Base-by-base conservation (phyloP, 2,113 vertebrate species). In the Neodon shergylaensis region DNA sequence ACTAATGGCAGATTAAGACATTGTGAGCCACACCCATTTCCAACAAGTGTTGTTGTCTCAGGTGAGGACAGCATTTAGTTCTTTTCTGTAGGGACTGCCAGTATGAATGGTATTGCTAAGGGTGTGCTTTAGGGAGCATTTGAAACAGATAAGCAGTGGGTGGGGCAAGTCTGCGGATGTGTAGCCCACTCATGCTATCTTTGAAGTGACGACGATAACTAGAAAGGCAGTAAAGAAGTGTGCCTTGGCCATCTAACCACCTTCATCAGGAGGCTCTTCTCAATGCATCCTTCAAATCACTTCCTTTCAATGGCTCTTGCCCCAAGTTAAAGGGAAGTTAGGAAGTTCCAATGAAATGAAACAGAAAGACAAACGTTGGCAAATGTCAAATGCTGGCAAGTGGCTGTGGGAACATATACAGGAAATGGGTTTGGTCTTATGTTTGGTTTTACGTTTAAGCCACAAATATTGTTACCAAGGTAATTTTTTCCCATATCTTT, bases 391-490 rank as follows among this genome's bases (percentile, higher is more conserved):
- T 66, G 44, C 42, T 96, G 65, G 31, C 24, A 94, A 96, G 83
- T 66, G 5, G 73, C 14, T 17, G 5, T 78, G 26, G 28, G n/a
- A 88, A 97, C 58, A 76, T 66, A 66, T 39, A 33, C 1, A 58
- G 61, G 3, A 84, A 58, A 74, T 63, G 42, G 0, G 36, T 77
- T 68, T 93, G 36, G 21, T 77, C 31, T 93, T 82, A 13, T 10
- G 22, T 24, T 24, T 81, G 31, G 4, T 61, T 90, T 95, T 47
- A 87, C 77, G 68, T 63, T 58, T n/a, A 78, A 70, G 42, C 76
- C 47, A 86, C 87, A 94, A 65, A 88, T 28, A 97, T 96, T 96
- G 44, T 47, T 72, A 49, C 78, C 88, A 83, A 96, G 85, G 39
- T 76, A 95, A 95, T 97, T 54, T 22, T 36, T 1, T 5, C 72